Percentiles rank a stretch among this genome's conserved stretches.
Conservation (phyloP, 2,113 vertebrate species). For the Rhynchopsitta pachyrhyncha region DNA sequence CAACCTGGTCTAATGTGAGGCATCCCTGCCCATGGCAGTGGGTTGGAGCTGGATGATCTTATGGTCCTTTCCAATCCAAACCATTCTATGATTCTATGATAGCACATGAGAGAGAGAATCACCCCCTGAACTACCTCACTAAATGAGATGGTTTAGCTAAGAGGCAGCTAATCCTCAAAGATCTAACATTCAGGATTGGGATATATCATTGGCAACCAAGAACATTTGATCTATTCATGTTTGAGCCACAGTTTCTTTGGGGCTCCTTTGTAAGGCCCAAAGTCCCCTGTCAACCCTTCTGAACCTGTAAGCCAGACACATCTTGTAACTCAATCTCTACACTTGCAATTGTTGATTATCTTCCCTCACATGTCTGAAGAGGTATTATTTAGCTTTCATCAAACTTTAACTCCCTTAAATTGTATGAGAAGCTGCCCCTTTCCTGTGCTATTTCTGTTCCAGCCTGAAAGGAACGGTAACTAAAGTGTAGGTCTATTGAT, state of each 20-base stretch:
- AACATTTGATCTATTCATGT: background rate
- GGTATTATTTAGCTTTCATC: background rate
- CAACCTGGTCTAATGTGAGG: background rate
- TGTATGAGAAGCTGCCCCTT: background rate
- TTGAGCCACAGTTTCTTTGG: background rate
- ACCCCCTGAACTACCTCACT: background rate
- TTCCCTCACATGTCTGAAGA: background rate
- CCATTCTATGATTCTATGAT: background rate
- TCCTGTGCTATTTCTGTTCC: constrained; percentile 39
- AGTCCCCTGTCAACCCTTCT: background rate
- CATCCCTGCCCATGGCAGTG: background rate
- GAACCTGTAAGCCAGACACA: background rate
- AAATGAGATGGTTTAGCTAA: background rate
- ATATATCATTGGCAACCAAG: background rate
- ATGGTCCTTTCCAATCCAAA: background rate
- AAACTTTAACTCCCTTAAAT: background rate
- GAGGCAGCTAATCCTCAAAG: background rate
- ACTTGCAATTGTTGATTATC: background rate
- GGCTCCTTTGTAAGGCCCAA: background rate
- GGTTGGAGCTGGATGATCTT: background rate
- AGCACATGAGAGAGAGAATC: background rate
- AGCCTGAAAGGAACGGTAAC: constrained; percentile 54
- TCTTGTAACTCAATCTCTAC: background rate
- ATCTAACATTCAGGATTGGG: background rate
- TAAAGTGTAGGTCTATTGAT: constrained; percentile 63